Conservation (phyloP, 1,140 invertebrate species). For the Drosophila nigrodunni region DNA sequence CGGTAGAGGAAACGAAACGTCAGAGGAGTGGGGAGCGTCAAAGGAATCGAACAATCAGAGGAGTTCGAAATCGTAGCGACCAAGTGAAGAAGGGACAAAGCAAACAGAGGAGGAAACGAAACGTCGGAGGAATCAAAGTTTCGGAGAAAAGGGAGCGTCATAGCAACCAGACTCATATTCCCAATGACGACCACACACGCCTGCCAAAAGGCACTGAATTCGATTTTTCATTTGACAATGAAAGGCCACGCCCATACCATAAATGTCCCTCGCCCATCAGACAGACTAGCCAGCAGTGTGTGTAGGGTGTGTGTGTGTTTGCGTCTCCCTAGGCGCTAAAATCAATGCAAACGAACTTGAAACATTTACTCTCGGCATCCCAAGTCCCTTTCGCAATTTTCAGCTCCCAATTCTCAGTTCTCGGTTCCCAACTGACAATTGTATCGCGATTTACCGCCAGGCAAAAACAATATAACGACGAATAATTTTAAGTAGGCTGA, state of each 20-base stretch:
- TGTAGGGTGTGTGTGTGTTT: slow-evolving; percentile 20
- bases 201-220: slow-evolving; percentile 25
- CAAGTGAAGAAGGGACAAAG: too few species aligned
- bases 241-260: slow-evolving; percentile 70
- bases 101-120: too few species aligned
- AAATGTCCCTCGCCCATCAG: slow-evolving; percentile 52
- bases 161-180: background rate
- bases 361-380: slow-evolving; percentile 38
- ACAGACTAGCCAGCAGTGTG: slow-evolving; percentile 21
- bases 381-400: slow-evolving; percentile 4
- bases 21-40: too few species aligned
- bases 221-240: slow-evolving; percentile 80
- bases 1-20: too few species aligned
- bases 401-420: background rate
- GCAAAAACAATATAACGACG: slow-evolving; percentile 46
- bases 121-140: too few species aligned
- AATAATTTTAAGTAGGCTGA: slow-evolving; percentile 49
- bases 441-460: slow-evolving; percentile 77
- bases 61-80: too few species aligned
- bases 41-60: too few species aligned
- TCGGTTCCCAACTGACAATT: slow-evolving; percentile 64
- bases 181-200: slow-evolving; percentile 33
- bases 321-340: slow-evolving; percentile 62
- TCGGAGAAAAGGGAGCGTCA: too few species aligned
- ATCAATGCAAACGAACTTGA: slow-evolving; percentile 75